phyloP scores from a whole-genome alignment of 2,113 vertebrate genomes.

The Cyphotilapia sp. region DNA sequence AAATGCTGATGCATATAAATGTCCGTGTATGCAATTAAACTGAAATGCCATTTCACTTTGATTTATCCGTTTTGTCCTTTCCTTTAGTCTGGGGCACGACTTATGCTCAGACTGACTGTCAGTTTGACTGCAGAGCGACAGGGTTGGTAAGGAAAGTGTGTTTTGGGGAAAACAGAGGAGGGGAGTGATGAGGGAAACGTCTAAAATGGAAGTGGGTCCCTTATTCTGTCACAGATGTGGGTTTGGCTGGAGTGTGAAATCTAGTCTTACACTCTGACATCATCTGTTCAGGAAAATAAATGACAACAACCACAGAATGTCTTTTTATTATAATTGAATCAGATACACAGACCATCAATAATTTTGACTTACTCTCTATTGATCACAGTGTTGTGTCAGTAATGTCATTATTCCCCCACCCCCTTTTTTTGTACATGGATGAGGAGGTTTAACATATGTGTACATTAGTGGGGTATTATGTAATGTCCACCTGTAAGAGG shows the following conservation, averaged over 20 bases:
- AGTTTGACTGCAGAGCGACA: slow-evolving; percentile 14
- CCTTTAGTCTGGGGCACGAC: background rate
- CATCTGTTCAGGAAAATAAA: slow-evolving; percentile 30
- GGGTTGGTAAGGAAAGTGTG: background rate
- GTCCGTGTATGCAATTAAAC: slow-evolving; percentile 54
- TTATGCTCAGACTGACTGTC: slow-evolving; percentile 4
- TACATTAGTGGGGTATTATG: background rate
- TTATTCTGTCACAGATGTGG: slow-evolving; percentile 14
- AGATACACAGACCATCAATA: slow-evolving; percentile 8
- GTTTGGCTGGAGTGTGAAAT: slow-evolving; percentile 19
- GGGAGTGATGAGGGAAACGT: background rate
- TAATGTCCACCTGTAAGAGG: background rate
- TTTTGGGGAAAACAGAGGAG: background rate
- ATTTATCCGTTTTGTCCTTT: slow-evolving; percentile 43
- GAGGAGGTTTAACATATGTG: background rate
- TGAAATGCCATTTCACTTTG: slow-evolving; percentile 36
- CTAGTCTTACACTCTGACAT: slow-evolving; percentile 26
- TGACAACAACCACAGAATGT: slow-evolving; percentile 24
- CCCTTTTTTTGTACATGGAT: background rate
- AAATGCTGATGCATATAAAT: slow-evolving; percentile 47
- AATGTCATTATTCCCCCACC: rapidly evolving
- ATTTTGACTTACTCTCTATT: background rate
- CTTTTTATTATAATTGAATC: background rate
- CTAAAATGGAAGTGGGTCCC: background rate
- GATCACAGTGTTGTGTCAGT: rapidly evolving